Conservation (phyloP, 2,797 vertebrate species). For the Parotocinclus haroldoi region DNA sequence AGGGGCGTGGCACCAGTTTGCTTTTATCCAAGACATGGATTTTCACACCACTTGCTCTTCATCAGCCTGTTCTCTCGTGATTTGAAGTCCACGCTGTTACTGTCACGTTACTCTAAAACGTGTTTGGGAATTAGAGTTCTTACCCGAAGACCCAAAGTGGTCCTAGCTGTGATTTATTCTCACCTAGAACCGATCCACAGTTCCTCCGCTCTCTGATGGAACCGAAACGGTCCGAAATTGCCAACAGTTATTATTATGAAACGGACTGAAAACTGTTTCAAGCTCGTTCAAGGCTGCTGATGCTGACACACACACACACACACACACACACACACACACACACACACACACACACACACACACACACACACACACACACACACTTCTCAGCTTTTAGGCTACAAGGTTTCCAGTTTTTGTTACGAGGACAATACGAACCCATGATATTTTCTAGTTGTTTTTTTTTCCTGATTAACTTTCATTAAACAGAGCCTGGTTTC, state of each 20-base stretch:
- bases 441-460: too few relatives aligned
- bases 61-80: too few relatives aligned
- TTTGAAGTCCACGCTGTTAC: too few relatives aligned
- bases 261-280: conserved; percentile 8
- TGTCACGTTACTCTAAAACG: too few relatives aligned
- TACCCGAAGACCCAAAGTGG: background rate
- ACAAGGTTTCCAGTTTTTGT: background rate
- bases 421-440: too few relatives aligned
- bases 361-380: conserved; percentile 7
- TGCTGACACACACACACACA: background rate
- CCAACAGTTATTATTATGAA: background rate
- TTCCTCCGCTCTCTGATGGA: background rate
- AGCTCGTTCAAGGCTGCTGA: background rate
- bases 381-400: conserved; percentile 1
- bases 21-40: too few relatives aligned
- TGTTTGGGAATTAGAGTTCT: too few relatives aligned
- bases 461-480: too few relatives aligned
- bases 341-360: conserved; percentile 14
- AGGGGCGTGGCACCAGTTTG: too few relatives aligned
- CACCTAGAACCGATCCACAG: background rate
- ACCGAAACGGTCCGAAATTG: background rate
- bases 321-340: conserved; percentile 1
- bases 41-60: too few relatives aligned
- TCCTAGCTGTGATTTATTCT: background rate
- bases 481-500: too few relatives aligned